Base-by-base conservation (phyloP, 2,888 invertebrate species). In the Theodoxus fluviatilis region DNA sequence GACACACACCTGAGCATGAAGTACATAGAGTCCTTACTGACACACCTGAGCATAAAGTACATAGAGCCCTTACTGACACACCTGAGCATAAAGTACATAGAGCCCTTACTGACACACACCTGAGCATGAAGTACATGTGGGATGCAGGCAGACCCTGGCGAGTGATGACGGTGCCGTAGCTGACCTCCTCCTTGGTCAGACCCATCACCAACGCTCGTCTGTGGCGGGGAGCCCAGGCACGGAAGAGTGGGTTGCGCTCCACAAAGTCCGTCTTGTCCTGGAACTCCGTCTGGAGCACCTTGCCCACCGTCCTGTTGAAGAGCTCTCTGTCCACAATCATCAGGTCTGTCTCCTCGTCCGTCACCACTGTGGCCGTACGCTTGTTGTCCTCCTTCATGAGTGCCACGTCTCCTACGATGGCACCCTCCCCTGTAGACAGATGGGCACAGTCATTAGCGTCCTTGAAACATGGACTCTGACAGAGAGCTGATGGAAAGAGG, bases 391-490 rank as follows among this genome's bases (percentile, higher is more conserved):
- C 79, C 28, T 80, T 83, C 25, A 86, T 75, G n/a, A 86, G 76
- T 1, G 86, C 86, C 3, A 86, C 80, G 73, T 86, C 86, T 1
- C 86, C 86, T 67, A 86, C 83, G 9, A 83, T 81, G 12, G 81
- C 79, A 3, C 86, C 85, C 25, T 81, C 82, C 18, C 78, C 86
- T 86, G 68, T 1, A 73, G 40, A 40, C 3, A 25, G 37, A 9
- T 2, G 22, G n/a, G 67, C 15, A 7, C 6, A 43, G 7, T 7
- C 43, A 7, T 43, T 7, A 7, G 18, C 43, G 43, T 15, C 43
- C 15, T 7, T 43, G 43, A 43, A 7, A 43, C 9, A 12, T 43
- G 18, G 9, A 12, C 43, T 18, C 9, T 43, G 9, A 43, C 9
- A 12, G 9, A 43, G 18, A 35, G n/a, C 22, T 7, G 28, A 49